Evolutionary conservation across 2,113 vertebrate species (phyloP), one percentile per base, ranked within the genome.

Genomic region (Heteronetta atricapilla): DNA sequence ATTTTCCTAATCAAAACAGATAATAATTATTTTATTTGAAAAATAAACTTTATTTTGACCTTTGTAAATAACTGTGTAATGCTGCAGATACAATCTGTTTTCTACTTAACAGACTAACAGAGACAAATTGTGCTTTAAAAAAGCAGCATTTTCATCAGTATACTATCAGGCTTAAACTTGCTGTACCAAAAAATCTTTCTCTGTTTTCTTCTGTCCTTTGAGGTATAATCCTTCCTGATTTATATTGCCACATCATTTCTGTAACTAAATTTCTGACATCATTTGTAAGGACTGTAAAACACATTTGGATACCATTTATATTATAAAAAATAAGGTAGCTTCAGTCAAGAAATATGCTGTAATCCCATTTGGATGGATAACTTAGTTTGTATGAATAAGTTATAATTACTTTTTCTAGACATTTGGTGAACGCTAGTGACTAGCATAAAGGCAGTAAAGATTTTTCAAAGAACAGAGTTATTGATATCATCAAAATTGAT

Each of bases 81-180:
- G 56, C 38, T 96, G 89, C 93, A 95, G 67, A 66, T 11, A 5
- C 76, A 72, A 96, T 95, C 87, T 90, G 78, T 96, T 95, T 97
- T 88, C 82, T 82, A 63, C 79, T 63, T 62, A 48, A 69, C 69
- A 64, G 55, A 75, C 75, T 70, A 82, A 82, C 10, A 73, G 81
- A 90, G 68, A 94, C 72, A 91, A 95, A 88, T 75, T 21, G 16
- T 12, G 46, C 59, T 93, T 94, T 88, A 55, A 90, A 94, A n/a
- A 1, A 86, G 69, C 59, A 40, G 13, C 12, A 2, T 79, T 88
- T 88, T 93, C 90, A 79, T 87, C 77, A 46, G 79, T 55, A 77
- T 83, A 63, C 73, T 83, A 81, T 94, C 91, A 84, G 21, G 58
- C 81, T 84, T 52, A 64, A 91, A 26, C 64, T 84, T 76, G 60